Base-by-base conservation (phyloP, 2,113 vertebrate genomes). In the Gadus chalcogrammus region DNA sequence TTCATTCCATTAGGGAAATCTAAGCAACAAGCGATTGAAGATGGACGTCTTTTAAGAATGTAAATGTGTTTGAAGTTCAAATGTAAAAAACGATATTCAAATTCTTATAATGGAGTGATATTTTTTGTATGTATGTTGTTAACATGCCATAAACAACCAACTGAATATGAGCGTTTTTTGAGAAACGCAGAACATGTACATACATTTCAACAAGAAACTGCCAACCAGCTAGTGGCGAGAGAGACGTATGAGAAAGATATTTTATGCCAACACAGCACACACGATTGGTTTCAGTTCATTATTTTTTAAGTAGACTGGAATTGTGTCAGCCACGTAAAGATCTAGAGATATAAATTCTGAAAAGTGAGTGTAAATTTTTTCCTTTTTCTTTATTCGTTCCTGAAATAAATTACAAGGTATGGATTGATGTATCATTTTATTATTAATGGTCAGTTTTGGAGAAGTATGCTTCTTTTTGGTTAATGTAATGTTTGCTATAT, bases 41-140 rank as follows among this genome's bases (percentile, higher is more conserved):
- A 18, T 59, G 15, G 73, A 58, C 61, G 55, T 58, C 76, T 79
- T 79, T 68, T 76, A 73, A 69, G 71, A 84, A 78, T 52, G 69
- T 80, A 35, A 80, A 76, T 70, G 80, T 81, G 79, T 83, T 85
- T 79, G 64, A 78, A 80, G 70, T 62, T 77, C 65, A 79, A 77
- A 75, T 85, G 81, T 89, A 86, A 59, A 83, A 83, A 79, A 81
- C 74, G 42, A 9, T 48, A 48, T 81, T 79, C 70, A 74, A 81
- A 73, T 55, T 61, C 60, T 79, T 67, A 70, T 73, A 82, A 84
- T 72, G 28, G 22, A 85, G 77, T 88, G 70, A 88, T 87, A 86
- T 88, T 87, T 89, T 89, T 90, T 88, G 81, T 89, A 87, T 84
- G 83, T 88, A 79, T 48, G 81, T 70, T 72, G 69, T 86, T 70